Conservation (phyloP, 2,888 invertebrate genomes). For the Unio pictorum region DNA sequence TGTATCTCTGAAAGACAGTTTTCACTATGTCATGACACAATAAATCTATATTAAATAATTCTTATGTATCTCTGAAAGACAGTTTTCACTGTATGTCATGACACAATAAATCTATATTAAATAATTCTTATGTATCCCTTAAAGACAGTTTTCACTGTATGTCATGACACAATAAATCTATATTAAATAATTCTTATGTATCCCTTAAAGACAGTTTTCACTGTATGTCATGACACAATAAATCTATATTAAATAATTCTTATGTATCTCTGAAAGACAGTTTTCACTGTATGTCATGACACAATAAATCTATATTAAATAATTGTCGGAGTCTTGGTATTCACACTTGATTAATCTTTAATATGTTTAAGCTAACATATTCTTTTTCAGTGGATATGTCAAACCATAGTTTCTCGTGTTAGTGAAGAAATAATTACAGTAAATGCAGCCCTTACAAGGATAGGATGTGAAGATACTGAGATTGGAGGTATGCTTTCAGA, state of each 20-base stretch:
- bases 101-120: neutral
- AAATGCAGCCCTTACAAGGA: slow-evolving; percentile 81
- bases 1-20: neutral
- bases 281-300: neutral
- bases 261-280: neutral
- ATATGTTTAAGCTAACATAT: slow-evolving; percentile 7
- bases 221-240: no score
- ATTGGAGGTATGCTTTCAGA: slow-evolving; percentile 74
- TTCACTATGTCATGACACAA: neutral
- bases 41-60: no score
- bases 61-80: neutral
- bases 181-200: no score
- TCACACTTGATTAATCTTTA: neutral
- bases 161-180: neutral
- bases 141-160: neutral
- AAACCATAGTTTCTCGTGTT: slow-evolving; percentile 85
- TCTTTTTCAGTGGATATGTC: slow-evolving; percentile 84
- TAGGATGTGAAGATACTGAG: slow-evolving; percentile 75
- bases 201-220: neutral
- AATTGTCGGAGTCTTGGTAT: neutral
- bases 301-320: neutral
- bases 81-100: neutral
- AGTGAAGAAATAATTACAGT: slow-evolving; percentile 82
- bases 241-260: no score
- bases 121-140: neutral